Percentiles rank a stretch among this genome's conserved stretches.
Evolutionary conservation across 2,888 invertebrate genomes (phyloP).

Genomic region (Epistrophe eligans): DNA sequence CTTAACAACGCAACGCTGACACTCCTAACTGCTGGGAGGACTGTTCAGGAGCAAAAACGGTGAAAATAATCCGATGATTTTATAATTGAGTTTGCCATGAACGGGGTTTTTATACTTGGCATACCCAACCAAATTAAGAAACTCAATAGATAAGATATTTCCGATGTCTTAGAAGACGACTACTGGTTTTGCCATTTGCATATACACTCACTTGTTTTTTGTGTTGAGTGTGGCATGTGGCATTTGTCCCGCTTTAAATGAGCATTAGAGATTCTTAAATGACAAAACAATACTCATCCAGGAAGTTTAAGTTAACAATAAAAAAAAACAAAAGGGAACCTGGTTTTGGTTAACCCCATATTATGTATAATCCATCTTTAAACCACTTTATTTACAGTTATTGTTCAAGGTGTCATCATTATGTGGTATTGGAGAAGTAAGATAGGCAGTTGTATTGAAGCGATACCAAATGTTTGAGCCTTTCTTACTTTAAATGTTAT

Average conservation of each 20-base stretch:
- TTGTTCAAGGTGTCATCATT: constrained; percentile 22
- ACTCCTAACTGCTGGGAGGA: neutral
- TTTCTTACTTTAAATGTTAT: too few relatives aligned
- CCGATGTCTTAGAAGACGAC: constrained; percentile 71
- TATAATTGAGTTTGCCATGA: constrained; percentile 75
- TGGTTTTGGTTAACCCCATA: constrained; percentile 17
- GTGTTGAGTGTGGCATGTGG: constrained; percentile 66
- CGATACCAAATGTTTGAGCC: too few relatives aligned
- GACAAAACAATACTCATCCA: constrained; percentile 57
- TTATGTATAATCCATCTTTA: neutral
- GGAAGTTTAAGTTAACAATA: constrained; percentile 26
- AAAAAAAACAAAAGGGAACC: neutral
- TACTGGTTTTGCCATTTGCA: constrained; percentile 53
- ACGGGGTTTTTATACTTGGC: constrained; percentile 62
- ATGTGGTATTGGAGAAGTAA: neutral
- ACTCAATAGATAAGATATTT: constrained; percentile 69
- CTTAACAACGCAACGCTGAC: constrained; percentile 39
- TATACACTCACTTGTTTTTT: constrained; percentile 56
- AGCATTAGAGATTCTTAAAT: constrained; percentile 60
- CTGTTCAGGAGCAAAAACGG: constrained; percentile 67
- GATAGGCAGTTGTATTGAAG: neutral
- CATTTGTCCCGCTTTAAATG: constrained; percentile 60
- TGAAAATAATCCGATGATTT: constrained; percentile 76
- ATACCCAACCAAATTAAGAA: constrained; percentile 66
- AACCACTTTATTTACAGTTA: neutral